Conservation (phyloP, 2,113 vertebrate species). For the Columba livia region DNA sequence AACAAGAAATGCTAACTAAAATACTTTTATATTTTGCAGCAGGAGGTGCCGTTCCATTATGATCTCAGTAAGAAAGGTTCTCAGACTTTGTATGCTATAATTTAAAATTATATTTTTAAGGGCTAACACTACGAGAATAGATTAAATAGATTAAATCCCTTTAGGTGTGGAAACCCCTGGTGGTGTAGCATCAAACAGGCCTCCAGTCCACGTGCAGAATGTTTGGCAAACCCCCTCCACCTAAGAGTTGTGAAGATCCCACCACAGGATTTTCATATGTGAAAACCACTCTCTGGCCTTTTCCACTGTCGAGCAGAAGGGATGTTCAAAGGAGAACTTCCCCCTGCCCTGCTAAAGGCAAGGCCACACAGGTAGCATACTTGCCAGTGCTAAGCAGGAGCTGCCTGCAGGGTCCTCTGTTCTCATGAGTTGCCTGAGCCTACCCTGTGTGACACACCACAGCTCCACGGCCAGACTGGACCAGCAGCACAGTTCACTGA, state of each 20-base stretch:
- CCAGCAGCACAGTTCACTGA: too few species aligned
- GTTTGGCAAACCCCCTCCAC: not conserved
- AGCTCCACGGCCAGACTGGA: too few species aligned
- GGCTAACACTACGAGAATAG: not conserved
- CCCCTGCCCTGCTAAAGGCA: not conserved
- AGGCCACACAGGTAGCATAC: fast-evolving
- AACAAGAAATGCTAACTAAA: not conserved
- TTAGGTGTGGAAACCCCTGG: not conserved
- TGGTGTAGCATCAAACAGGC: not conserved
- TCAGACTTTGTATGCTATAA: not conserved
- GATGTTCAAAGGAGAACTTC: not conserved
- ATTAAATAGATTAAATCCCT: too few species aligned
- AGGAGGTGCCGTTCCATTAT: not conserved
- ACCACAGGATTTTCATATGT: not conserved
- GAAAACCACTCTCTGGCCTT: too few species aligned
- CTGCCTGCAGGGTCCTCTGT: not conserved
- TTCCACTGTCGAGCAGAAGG: not conserved
- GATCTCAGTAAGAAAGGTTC: not conserved
- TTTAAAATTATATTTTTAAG: not conserved
- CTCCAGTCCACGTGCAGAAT: fast-evolving
- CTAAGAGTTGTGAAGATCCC: not conserved
- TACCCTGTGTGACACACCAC: fast-evolving
- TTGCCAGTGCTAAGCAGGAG: fast-evolving
- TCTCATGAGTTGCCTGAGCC: fast-evolving
- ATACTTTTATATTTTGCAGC: not conserved